phyloP scores from a whole-genome alignment of 2,113 vertebrate species.

The Silurus meridionalis region DNA sequence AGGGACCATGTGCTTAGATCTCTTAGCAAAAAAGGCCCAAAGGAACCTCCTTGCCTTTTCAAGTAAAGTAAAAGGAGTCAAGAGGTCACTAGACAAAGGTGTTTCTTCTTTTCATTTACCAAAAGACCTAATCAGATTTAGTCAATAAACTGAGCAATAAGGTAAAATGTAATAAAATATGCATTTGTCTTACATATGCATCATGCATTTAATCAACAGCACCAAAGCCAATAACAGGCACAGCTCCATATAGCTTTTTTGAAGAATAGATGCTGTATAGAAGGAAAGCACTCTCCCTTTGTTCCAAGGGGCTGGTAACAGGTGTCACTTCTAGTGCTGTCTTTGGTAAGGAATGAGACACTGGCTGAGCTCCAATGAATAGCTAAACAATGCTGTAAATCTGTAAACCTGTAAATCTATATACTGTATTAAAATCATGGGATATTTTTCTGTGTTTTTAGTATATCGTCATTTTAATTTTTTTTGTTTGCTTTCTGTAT shows the following conservation, averaged over 20 bases:
- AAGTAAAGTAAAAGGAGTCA: conserved; percentile 9
- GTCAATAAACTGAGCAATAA: background rate
- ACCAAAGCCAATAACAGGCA: background rate
- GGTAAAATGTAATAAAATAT: background rate
- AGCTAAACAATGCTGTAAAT: conserved; percentile 35
- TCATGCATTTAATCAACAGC: background rate
- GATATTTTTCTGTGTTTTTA: background rate
- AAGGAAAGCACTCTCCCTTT: background rate
- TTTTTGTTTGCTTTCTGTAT: background rate
- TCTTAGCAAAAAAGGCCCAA: conserved; percentile 1
- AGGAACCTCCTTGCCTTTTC: background rate
- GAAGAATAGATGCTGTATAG: background rate
- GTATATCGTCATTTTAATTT: background rate
- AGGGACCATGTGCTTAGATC: conserved; percentile 43
- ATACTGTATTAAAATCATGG: background rate
- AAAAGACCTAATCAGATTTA: conserved; percentile 8
- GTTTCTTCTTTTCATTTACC: conserved; percentile 13
- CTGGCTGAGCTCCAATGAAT: conserved; percentile 14
- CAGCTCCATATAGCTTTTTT: background rate
- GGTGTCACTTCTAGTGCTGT: conserved; percentile 43
- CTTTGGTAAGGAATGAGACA: conserved; percentile 37
- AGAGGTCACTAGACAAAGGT: conserved; percentile 18
- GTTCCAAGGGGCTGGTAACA: conserved; percentile 38
- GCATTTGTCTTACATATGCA: background rate
- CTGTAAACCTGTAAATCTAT: background rate